phyloP scores from a whole-genome alignment of 2,113 vertebrate species.

The Motacilla tschutschensis region DNA sequence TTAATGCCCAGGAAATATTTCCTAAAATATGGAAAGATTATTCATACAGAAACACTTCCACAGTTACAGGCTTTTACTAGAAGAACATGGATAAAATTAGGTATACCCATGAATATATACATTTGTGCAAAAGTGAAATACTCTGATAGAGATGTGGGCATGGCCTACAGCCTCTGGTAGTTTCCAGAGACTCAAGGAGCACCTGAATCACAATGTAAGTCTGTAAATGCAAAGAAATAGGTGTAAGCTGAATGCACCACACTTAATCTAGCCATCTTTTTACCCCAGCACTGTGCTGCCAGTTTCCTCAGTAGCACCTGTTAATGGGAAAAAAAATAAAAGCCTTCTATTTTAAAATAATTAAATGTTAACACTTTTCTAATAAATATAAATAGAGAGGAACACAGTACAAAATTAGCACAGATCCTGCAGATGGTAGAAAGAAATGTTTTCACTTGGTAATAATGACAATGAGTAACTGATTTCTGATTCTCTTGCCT shows the following conservation, averaged over 20 bases:
- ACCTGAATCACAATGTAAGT: background rate
- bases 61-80: background rate
- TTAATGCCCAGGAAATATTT: background rate
- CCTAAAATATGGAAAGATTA: background rate
- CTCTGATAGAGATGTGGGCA: background rate
- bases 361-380: constrained; percentile 28
- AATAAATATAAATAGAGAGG: constrained; percentile 39
- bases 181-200: background rate
- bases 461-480: constrained; percentile 50
- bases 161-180: background rate
- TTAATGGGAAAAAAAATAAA: background rate
- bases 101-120: background rate
- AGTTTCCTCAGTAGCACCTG: background rate
- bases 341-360: constrained; percentile 40
- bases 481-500: constrained; percentile 51
- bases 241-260: background rate
- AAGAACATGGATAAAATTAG: background rate
- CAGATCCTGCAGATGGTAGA: constrained; percentile 29
- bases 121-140: background rate
- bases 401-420: constrained; percentile 14
- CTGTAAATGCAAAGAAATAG: background rate
- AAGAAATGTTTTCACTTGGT: constrained; percentile 38
- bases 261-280: background rate
- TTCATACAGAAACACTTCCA: background rate
- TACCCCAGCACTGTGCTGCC: background rate